A percentile compares a stretch with the other conserved stretches of the same genome.
Evolutionary conservation across 1,140 invertebrate genomes (phyloP).

Genomic region (Monomorium pharaonis): DNA sequence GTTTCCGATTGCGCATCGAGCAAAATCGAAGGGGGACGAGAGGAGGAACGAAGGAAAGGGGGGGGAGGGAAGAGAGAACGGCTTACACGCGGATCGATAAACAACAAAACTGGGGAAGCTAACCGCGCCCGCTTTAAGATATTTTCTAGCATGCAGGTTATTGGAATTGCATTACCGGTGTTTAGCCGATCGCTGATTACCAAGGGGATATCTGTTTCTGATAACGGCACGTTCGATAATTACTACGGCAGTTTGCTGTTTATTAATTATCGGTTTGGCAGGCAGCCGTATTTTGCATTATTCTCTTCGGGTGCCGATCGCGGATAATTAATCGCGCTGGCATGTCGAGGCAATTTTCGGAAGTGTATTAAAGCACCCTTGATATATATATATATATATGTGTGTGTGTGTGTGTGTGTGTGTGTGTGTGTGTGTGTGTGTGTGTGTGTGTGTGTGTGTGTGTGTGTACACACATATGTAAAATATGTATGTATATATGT

Average conservation of each 20-base stretch:
- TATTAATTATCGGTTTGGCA: slow-evolving; percentile 65
- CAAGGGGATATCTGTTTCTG: slow-evolving; percentile 70
- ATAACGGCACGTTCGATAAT: slow-evolving; percentile 67
- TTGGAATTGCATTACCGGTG: slow-evolving; percentile 73
- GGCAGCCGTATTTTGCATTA: slow-evolving; percentile 52
- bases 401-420: background rate
- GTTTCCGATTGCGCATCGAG: slow-evolving; percentile 33
- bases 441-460: too few species aligned
- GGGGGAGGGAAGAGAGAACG: background rate
- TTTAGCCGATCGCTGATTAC: slow-evolving; percentile 65
- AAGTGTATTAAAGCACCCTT: slow-evolving; percentile 47
- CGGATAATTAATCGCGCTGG: slow-evolving; percentile 53
- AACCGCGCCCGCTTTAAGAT: slow-evolving; percentile 52
- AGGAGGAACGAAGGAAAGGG: background rate
- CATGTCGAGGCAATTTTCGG: slow-evolving; percentile 52
- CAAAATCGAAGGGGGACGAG: background rate
- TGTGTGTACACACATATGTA: too few species aligned
- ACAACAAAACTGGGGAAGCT: slow-evolving; percentile 48
- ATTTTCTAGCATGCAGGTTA: slow-evolving; percentile 67
- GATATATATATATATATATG: background rate
- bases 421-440: too few species aligned
- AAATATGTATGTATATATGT: too few species aligned
- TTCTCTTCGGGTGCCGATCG: slow-evolving; percentile 56
- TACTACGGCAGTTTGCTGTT: slow-evolving; percentile 64
- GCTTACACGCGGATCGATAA: slow-evolving; percentile 30